Base-by-base conservation (phyloP, 92 coral and sea anemone species). In the Phymanthus crucifer region DNA sequence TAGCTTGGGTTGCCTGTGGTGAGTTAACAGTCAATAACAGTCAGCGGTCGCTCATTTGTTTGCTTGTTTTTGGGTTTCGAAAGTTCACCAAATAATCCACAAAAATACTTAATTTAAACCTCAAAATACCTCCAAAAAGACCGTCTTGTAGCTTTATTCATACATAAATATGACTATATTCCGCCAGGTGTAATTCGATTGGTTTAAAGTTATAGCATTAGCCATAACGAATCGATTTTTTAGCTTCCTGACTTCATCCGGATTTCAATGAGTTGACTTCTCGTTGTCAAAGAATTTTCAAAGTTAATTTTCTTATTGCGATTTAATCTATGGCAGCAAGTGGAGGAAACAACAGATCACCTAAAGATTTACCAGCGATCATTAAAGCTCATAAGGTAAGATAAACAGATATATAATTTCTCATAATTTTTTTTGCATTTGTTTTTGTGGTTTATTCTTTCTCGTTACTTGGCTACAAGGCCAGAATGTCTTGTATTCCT, bases 281-380 rank as follows among this genome's bases (percentile, higher is more conserved):
- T 65, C 70, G 36, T 75, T 16, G 66, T 29, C 67, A 31, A 8
- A 12, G 32, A 19, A 54, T 21, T 21, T 54, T 54, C 64, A 50
- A 50, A 38, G 43, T 38, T 10, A 54, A 54, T 4, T 21, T 54
- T 7, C n/a, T 24, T 21, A 54, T 24, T 24, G 4, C 8, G 23
- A 34, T 54, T 14, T 3, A 56, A 33, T 21, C 40, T 14, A 90
- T 90, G 94, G 83, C 94, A 57, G 85, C 92, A 23, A 90, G 89
- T 82, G 71, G 91, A 77, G 90, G 90, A 72, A 85, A 87, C 37
- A 90, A 91, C 54, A 90, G 88, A 67, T 91, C 98, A 33, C 92
- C 98, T n/a, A 86, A 80, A 66, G 92, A 91, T 65, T 87, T 91
- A 10, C 90, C 89, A 35, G 79, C 83, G 26, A 76, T 89, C 50